phyloP scores from a whole-genome alignment of 2,113 vertebrate genomes.

The Centrocercus urophasianus region DNA sequence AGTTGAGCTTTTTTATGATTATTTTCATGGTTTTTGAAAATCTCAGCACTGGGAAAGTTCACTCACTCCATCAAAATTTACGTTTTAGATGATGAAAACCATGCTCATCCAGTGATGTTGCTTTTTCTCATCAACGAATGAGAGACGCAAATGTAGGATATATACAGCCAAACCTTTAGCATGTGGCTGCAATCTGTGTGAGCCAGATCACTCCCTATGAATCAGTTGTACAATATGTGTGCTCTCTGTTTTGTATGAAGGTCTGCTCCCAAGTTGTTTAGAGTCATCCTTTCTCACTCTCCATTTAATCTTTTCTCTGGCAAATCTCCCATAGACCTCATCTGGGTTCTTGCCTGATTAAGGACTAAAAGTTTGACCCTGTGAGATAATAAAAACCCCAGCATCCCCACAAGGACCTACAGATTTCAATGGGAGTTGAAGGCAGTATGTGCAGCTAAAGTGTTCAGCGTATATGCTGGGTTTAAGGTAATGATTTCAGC shows the following conservation, averaged over 20 bases:
- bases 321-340: constrained; percentile 18
- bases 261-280: constrained; percentile 45
- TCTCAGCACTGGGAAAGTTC: neutral
- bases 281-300: constrained; percentile 51
- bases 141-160: neutral
- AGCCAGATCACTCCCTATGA: constrained; percentile 39
- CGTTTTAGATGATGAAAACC: fast-evolving
- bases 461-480: neutral
- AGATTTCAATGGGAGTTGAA: constrained; percentile 14
- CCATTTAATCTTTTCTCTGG: constrained; percentile 43
- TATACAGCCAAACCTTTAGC: neutral
- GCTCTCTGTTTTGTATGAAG: constrained; percentile 22
- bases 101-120: neutral
- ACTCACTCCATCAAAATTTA: neutral
- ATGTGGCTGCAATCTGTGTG: constrained; percentile 56
- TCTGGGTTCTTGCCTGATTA: constrained; percentile 56
- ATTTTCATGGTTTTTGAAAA: neutral
- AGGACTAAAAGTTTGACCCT: constrained; percentile 38
- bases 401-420: neutral
- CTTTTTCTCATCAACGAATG: neutral
- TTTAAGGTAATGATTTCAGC: constrained; percentile 54
- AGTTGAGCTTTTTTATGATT: neutral
- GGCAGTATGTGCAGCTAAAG: constrained; percentile 15
- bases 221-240: constrained; percentile 13
- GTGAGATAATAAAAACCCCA: constrained; percentile 41